Conservation (phyloP, 2,797 vertebrate genomes). For the Eulemur mongoz region DNA sequence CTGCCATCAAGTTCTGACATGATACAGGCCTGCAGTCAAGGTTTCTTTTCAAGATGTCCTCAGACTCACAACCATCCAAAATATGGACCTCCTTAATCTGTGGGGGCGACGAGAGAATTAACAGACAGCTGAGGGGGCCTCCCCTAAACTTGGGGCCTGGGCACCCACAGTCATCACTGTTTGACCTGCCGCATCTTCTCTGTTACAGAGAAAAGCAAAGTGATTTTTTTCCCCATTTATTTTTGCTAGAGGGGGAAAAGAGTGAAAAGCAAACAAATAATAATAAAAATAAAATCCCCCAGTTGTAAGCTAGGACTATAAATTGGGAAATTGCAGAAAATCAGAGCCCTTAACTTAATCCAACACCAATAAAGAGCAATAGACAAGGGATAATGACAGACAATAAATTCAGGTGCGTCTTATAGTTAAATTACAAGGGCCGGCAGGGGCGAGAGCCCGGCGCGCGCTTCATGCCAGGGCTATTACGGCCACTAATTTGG, state of each 20-base stretch:
- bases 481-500: constrained; percentile 12
- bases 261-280: neutral
- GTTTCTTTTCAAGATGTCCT: neutral
- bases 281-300: neutral
- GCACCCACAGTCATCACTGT: neutral
- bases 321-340: constrained; percentile 61
- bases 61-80: neutral
- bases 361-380: constrained; percentile 15
- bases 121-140: neutral
- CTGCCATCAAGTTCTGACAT: neutral
- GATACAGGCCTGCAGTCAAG: neutral
- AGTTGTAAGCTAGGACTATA: constrained; percentile 14
- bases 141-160: neutral
- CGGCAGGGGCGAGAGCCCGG: accelerated
- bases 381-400: neutral
- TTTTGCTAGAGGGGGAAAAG: neutral
- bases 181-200: neutral
- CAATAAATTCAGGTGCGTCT: constrained; percentile 28
- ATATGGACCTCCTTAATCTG: neutral
- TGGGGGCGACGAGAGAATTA: neutral
- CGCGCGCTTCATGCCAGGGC: neutral
- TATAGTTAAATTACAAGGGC: constrained; percentile 33
- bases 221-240: neutral
- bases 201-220: neutral
- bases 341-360: constrained; percentile 60